phyloP scores from a whole-genome alignment of 2,888 invertebrate species.

The Melanophora roralis region DNA sequence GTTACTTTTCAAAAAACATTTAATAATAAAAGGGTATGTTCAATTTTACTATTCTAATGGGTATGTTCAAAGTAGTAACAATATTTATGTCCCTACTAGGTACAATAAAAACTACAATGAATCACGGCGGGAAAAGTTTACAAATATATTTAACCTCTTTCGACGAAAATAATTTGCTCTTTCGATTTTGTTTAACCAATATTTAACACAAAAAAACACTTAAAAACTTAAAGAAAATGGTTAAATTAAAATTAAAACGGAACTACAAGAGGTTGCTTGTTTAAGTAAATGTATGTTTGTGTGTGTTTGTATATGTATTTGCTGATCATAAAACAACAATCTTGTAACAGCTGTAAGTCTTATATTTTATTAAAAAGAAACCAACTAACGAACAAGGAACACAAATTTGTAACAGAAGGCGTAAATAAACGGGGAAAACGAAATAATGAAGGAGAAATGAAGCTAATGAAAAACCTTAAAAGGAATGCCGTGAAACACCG shows the following conservation, averaged over 20 bases:
- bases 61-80: too few relatives aligned
- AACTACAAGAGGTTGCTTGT: neutral
- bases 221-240: neutral
- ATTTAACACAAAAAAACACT: neutral
- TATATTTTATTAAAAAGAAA: neutral
- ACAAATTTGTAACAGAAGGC: conserved; percentile 48
- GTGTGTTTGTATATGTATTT: too few relatives aligned
- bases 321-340: conserved; percentile 1
- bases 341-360: conserved; percentile 49
- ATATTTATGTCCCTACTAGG: too few relatives aligned
- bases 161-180: neutral
- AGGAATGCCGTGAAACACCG: conserved; percentile 39
- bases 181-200: neutral
- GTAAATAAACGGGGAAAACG: neutral
- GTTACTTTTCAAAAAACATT: too few relatives aligned
- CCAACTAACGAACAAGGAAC: conserved; percentile 33
- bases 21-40: too few relatives aligned
- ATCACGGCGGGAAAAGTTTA: neutral
- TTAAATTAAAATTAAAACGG: neutral
- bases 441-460: conserved; percentile 28
- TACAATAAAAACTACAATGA: neutral
- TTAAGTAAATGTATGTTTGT: neutral
- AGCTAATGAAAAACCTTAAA: conserved; percentile 54
- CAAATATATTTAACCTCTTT: too few relatives aligned
- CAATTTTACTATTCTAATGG: too few relatives aligned